Base-by-base conservation (phyloP, 1,140 invertebrate genomes). In the Monomorium pharaonis region DNA sequence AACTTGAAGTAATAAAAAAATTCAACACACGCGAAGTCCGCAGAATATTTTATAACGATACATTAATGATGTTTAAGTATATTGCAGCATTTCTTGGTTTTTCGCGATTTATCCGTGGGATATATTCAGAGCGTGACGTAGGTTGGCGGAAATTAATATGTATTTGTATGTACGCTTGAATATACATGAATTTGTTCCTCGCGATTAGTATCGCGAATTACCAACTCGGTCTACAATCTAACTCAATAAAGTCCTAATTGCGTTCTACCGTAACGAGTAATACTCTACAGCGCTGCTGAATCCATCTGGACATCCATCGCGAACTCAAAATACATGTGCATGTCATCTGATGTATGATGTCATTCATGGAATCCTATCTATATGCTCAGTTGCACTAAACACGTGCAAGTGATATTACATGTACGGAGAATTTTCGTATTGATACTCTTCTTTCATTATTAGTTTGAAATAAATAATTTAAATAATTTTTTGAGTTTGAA, bases 201-300 rank as follows among this genome's bases (percentile, higher is more conserved):
- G 12, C 7, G 37, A 72, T 81, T 58, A 58, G 56, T 47, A 58
- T 83, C 37, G 16, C 24, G 24, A 72, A 81, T 81, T 83, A 58
- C 58, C 49, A 44, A 37, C 27, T 56, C 7, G n/a, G 10, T 14
- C 42, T 49, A 18, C 42, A 51, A 70, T 56, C 37, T 74, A 83
- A 72, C 54, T 72, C 78, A 24, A 83, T 72, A 74, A 33, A 74
- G 67, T 58, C 4, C 24, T 58, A 83, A 83, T 83, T 83, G 74
- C 12, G 14, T 72, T 60, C 9, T 42, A 33, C 7, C 9, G 47
- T 49, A 62, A 62, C 56, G 18, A 37, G 16, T 42, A 81, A 72
- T 27, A 72, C 9, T 12, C 58, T 2, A 6, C 33, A 27, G 49
- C 27, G 47, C n/a, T 74, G n/a, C 58, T 58, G 44, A 16, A 47